Evolutionary conservation across 2,113 vertebrate species (phyloP).

Genomic region (Thinocorus orbignyianus): DNA sequence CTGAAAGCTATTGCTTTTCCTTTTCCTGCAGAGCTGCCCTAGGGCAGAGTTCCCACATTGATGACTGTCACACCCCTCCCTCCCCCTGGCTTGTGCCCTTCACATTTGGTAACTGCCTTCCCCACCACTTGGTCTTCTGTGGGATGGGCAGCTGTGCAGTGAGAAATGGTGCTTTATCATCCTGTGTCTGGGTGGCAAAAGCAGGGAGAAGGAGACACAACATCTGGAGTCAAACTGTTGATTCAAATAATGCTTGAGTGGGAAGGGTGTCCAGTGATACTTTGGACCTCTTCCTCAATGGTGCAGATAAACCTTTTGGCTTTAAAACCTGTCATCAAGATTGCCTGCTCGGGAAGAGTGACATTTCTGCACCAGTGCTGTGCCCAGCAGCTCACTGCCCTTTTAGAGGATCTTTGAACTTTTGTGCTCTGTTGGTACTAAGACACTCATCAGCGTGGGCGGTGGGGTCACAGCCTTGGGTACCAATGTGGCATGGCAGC

Average conservation of each 20-base stretch:
- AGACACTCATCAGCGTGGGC: not conserved
- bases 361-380: not conserved
- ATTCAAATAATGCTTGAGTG: not conserved
- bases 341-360: not conserved
- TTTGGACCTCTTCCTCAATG: not conserved
- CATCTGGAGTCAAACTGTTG: not conserved
- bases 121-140: not conserved
- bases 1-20: not conserved
- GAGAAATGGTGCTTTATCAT: not conserved
- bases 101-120: not conserved
- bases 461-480: not conserved
- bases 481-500: fast-evolving
- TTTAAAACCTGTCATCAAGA: not conserved
- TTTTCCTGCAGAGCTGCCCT: not conserved
- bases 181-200: not conserved
- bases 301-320: not conserved
- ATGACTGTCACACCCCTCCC: not conserved
- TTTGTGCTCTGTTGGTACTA: not conserved
- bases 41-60: not conserved
- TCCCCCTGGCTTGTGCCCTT: not conserved
- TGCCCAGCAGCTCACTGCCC: not conserved
- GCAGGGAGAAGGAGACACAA: not conserved
- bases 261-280: fast-evolving
- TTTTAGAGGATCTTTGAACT: not conserved
- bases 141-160: not conserved